phyloP scores from a whole-genome alignment of 2,888 invertebrate genomes.

The Melanostoma scalare region DNA sequence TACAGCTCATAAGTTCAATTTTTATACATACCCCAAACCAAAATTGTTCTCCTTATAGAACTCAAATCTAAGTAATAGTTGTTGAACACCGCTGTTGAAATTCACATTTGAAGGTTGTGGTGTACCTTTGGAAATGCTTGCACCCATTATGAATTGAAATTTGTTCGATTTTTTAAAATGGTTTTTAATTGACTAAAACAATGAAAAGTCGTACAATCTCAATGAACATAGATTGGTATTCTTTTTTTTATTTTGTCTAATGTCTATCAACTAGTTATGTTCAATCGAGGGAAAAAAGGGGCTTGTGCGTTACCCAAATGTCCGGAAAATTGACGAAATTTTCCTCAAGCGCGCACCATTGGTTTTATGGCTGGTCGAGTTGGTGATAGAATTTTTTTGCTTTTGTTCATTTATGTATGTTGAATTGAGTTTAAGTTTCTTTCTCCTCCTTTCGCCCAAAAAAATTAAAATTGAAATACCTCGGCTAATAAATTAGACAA shows the following conservation, averaged over 20 bases:
- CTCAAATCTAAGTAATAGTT: too few relatives aligned
- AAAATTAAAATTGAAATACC: conserved; percentile 21
- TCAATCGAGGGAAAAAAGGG: conserved; percentile 61
- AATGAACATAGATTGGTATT: conserved; percentile 26
- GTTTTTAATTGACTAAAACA: conserved; percentile 53
- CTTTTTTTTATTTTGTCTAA: neutral
- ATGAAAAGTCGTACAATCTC: conserved; percentile 40
- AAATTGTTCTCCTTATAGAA: too few relatives aligned
- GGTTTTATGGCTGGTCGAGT: conserved; percentile 54
- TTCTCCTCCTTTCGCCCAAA: conserved; percentile 15
- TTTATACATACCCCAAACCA: too few relatives aligned
- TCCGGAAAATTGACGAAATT: conserved; percentile 65
- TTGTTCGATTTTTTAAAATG: conserved; percentile 46
- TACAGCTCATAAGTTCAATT: too few relatives aligned
- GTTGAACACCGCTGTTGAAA: too few relatives aligned
- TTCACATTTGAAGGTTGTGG: neutral
- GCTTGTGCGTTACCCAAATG: conserved; percentile 56
- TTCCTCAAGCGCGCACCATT: conserved; percentile 61
- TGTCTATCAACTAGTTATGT: conserved; percentile 43
- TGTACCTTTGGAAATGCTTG: conserved; percentile 16
- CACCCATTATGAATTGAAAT: conserved; percentile 52
- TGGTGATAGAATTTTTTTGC: conserved; percentile 22
- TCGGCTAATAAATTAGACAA: conserved; percentile 47
- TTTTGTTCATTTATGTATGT: neutral
- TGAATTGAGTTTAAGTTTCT: conserved; percentile 11